phyloP scores from a whole-genome alignment of 2,113 vertebrate genomes.

The Monarcha castaneiventris region DNA sequence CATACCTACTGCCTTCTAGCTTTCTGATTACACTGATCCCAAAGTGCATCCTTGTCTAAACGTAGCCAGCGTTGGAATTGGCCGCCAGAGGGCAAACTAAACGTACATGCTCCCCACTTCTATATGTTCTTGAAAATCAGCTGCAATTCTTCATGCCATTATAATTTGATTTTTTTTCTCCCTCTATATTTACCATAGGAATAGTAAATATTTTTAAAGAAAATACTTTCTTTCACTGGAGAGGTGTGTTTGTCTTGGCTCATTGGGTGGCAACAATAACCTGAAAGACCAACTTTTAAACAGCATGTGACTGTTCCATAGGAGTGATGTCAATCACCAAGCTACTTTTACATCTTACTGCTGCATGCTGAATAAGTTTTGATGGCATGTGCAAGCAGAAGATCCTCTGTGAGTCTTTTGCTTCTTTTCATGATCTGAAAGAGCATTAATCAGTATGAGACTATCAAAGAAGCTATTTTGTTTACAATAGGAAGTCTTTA shows the following conservation, averaged over 20 bases:
- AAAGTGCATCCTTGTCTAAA: neutral
- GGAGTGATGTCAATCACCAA: neutral
- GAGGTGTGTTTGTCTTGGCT: neutral
- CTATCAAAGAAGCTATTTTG: neutral
- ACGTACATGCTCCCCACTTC: neutral
- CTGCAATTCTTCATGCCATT: neutral
- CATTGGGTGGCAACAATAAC: neutral
- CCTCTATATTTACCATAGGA: too few relatives aligned
- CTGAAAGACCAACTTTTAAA: neutral
- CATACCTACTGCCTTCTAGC: neutral
- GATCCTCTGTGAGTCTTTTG: neutral
- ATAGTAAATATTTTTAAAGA: neutral
- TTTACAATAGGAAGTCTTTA: neutral
- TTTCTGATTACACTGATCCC: neutral
- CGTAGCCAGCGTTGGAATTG: neutral
- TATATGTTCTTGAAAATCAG: neutral
- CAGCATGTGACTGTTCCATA: neutral
- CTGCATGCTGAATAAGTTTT: neutral
- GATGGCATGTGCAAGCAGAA: neutral
- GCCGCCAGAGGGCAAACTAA: conserved; percentile 31
- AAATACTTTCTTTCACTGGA: neutral
- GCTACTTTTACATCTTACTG: neutral
- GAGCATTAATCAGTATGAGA: neutral
- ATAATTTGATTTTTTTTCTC: neutral
- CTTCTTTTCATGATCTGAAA: neutral